Conservation (phyloP, 2,113 vertebrate species). For the Leptosomus discolor region DNA sequence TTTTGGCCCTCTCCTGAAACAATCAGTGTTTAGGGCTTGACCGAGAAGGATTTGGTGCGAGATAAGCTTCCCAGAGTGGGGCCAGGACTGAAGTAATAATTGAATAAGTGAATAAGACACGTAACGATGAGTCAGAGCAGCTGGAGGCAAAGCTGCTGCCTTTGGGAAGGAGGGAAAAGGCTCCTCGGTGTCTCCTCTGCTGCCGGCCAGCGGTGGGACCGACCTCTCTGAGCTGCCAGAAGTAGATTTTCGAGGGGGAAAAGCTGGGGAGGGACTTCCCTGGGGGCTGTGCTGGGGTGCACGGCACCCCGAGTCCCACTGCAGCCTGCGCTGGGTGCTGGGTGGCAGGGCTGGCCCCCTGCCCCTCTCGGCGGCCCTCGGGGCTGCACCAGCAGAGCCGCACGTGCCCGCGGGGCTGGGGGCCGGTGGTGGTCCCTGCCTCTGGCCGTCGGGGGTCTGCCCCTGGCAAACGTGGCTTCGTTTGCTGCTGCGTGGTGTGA, state of each 20-base stretch:
- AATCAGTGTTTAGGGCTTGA: background rate
- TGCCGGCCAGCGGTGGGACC: fast-evolving
- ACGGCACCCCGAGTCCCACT: background rate
- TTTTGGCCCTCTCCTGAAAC: background rate
- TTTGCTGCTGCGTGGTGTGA: fast-evolving
- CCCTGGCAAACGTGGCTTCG: fast-evolving
- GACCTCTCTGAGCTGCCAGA: background rate
- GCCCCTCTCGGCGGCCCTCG: background rate
- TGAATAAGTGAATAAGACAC: background rate
- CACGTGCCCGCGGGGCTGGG: background rate
- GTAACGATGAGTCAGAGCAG: background rate
- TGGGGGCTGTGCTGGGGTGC: background rate
- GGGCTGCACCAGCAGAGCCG: background rate
- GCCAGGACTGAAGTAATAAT: background rate
- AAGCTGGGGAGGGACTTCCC: background rate
- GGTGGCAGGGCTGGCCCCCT: background rate
- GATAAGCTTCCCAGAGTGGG: background rate
- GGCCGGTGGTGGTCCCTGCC: fast-evolving
- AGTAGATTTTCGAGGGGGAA: fast-evolving
- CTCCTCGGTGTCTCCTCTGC: background rate
- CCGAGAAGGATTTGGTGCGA: background rate
- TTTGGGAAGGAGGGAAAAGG: background rate
- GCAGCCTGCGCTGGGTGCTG: fast-evolving
- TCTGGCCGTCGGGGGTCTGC: fast-evolving
- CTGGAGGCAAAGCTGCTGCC: background rate